Evolutionary conservation across 2,888 invertebrate genomes (phyloP), one percentile per base, ranked within the genome.

Genomic region (Miltochrista miniata): DNA sequence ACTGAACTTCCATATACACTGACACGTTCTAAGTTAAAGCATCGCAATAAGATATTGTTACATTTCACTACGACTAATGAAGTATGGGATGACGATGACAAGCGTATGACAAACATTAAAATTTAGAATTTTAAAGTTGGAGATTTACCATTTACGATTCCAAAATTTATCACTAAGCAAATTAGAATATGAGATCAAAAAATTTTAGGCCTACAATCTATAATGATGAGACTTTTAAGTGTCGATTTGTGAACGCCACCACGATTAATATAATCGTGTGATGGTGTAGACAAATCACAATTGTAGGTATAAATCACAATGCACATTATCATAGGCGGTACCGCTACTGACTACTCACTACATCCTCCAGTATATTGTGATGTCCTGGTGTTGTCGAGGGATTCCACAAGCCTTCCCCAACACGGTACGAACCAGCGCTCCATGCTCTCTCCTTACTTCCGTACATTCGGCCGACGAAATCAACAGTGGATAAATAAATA

Each of bases 101-200:
- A 87, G 86, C 87, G 82, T 79, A 80, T 73, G 79, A 83, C 77
- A 72, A 82, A 81, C 79, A 76, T 83, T 75, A 75, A 76, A 86
- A 90, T 89, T 90, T 90, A 86, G 89, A 90, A 89, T 90, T 90
- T 90, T 76, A 77, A 74, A 78, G 70, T 83, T 81, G 82, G 81
- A 83, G 80, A 83, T 83, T 84, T 81, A 84, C 83, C 83, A 81
- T 83, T 85, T 80, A 83, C 80, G 74, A 82, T 85, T 83, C 85
- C 86, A 81, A 89, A 87, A 81, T 79, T 83, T 88, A 90, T 85
- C 85, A 87, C 90, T 91, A 90, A 90, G 90, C 90, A 90, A 90
- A 91, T 90, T 85, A 91, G 90, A 90, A 88, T 90, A 90, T 91
- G 91, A 91, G 91, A 91, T 91, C 91, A 91, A 89, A 89, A 31